phyloP scores from a whole-genome alignment of 2,797 vertebrate genomes.

The Peromyscus melanophrys region DNA sequence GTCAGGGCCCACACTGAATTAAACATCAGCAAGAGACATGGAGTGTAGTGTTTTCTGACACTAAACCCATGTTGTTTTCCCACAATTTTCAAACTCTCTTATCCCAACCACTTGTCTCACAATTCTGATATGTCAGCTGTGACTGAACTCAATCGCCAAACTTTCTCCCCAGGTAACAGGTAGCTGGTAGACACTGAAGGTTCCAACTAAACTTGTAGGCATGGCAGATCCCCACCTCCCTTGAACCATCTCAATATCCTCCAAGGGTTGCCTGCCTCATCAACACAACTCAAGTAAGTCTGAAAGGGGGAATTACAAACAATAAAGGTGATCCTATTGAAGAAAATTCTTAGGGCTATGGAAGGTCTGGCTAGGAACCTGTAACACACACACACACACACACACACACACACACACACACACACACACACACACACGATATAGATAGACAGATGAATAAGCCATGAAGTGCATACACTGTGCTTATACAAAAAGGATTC shows the following conservation, averaged over 20 bases:
- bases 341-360: neutral
- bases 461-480: conserved; percentile 6
- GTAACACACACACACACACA: neutral
- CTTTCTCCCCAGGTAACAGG: neutral
- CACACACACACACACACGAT: neutral
- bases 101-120: neutral
- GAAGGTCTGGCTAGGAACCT: neutral
- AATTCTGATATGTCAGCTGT: neutral
- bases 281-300: neutral
- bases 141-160: neutral
- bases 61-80: neutral
- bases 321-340: neutral
- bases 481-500: neutral
- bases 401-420: neutral
- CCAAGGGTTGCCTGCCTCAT: neutral
- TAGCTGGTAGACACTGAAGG: neutral
- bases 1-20: neutral
- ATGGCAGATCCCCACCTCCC: neutral
- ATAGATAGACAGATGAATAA: neutral
- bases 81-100: neutral
- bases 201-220: neutral
- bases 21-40: neutral
- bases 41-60: neutral
- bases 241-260: neutral
- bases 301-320: neutral